A percentile compares a stretch with the other conserved stretches of the same genome.
Evolutionary conservation across 92 coral and sea anemone genomes (phyloP).

Genomic region (Plumapathes pennacea): DNA sequence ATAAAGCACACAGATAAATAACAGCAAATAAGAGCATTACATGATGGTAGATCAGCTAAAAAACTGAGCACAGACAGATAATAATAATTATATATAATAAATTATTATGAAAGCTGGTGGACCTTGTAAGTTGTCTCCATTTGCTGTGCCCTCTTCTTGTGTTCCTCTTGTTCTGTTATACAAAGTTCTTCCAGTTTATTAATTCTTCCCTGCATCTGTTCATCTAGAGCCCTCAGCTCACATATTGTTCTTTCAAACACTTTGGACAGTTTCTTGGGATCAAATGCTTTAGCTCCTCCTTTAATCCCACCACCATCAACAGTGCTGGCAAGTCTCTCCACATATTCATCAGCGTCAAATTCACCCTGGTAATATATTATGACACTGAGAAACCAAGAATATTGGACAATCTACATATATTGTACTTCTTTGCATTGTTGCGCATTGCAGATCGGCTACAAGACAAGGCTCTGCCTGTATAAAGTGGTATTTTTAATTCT

Average conservation of each 20-base stretch:
- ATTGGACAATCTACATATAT: background rate
- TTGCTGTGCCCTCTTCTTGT: conserved; percentile 74
- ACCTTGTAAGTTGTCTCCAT: conserved; percentile 89
- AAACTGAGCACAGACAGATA: background rate
- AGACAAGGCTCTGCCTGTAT: no score
- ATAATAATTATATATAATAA: background rate
- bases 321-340: conserved; percentile 94
- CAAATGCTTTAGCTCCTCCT: conserved; percentile 81
- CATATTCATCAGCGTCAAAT: conserved; percentile 88
- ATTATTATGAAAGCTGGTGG: background rate
- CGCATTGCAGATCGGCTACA: no score
- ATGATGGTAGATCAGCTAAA: background rate
- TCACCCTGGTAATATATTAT: conserved; percentile 76
- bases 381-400: background rate
- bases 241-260: conserved; percentile 82
- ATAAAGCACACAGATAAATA: background rate
- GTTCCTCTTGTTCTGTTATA: conserved; percentile 89
- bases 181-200: conserved; percentile 95
- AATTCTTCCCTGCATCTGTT: conserved; percentile 92
- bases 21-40: background rate
- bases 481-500: no score
- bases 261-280: conserved; percentile 77
- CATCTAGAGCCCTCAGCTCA: conserved; percentile 82
- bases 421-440: background rate
- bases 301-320: conserved; percentile 97